Evolutionary conservation across 64 coral and sea anemone genomes (phyloP).

Genomic region (Trachythela sp.): DNA sequence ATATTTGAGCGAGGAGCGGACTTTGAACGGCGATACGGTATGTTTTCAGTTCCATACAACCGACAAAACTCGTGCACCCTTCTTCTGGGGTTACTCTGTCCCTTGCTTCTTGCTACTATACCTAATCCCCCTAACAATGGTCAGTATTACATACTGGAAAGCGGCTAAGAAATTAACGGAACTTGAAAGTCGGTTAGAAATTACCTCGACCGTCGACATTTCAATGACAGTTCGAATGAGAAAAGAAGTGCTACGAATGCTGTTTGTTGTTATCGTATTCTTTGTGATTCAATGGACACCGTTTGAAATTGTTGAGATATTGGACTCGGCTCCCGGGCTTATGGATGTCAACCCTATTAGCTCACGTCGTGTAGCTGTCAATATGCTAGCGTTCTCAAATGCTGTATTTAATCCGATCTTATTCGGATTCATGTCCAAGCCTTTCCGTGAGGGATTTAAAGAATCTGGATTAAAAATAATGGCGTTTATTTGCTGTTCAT

Average conservation of each 20-base stretch:
- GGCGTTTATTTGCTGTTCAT: not conserved
- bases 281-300: conserved; percentile 42
- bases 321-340: conserved; percentile 16
- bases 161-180: not conserved
- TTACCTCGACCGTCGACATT: conserved; percentile 35
- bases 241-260: conserved; percentile 28
- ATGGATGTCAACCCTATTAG: conserved; percentile 28
- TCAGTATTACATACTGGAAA: conserved; percentile 43
- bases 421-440: conserved; percentile 33
- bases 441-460: conserved; percentile 48
- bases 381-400: conserved; percentile 35
- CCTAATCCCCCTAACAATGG: conserved; percentile 17
- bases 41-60: conserved; percentile 29
- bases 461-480: not conserved
- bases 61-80: not conserved
- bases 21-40: not conserved
- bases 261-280: conserved; percentile 38
- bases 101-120: conserved; percentile 46
- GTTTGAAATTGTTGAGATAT: conserved; percentile 32
- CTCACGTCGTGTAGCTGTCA: not conserved
- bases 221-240: conserved; percentile 26
- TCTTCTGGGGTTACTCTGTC: conserved; percentile 43
- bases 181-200: conserved; percentile 12
- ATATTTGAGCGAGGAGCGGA: conserved; percentile 23
- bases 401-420: conserved; percentile 42